phyloP scores from a whole-genome alignment of 2,888 invertebrate species.

The Periphyllus acericola region DNA sequence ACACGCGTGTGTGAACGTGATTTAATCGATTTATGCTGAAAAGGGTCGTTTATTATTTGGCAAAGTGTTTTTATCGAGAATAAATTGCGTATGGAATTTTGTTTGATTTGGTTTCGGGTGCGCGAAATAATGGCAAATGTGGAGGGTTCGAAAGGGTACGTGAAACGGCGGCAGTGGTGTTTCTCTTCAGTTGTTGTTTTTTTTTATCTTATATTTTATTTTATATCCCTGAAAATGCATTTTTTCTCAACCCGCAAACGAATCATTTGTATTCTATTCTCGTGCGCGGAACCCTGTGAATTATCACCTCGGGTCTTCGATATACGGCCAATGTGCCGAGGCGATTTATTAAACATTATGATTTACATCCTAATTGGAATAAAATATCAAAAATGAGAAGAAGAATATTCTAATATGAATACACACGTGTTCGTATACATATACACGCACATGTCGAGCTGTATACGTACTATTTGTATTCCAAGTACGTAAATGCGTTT shows the following conservation, averaged over 20 bases:
- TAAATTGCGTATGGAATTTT: constrained; percentile 44
- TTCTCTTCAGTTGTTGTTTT: neutral
- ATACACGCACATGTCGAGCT: too few relatives aligned
- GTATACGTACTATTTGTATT: neutral
- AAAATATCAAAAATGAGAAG: neutral
- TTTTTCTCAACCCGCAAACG: constrained; percentile 12
- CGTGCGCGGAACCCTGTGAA: neutral
- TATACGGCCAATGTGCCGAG: neutral
- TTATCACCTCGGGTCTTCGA: constrained; percentile 30
- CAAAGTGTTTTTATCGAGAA: constrained; percentile 28
- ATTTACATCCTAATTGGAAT: constrained; percentile 49
- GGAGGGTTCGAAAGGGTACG: constrained; percentile 9
- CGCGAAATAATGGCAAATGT: constrained; percentile 15
- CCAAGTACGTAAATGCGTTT: neutral
- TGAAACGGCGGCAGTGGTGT: neutral
- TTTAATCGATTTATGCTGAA: constrained; percentile 40
- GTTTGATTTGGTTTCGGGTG: constrained; percentile 39
- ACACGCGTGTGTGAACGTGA: neutral
- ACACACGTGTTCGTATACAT: neutral
- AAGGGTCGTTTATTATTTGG: constrained; percentile 40
- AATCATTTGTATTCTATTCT: constrained; percentile 38
- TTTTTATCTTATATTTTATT: constrained; percentile 12
- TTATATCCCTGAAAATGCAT: constrained; percentile 8
- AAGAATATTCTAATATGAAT: too few relatives aligned
- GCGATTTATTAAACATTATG: neutral